These are phyloP conservation scores for Apodemia duryi DNA, from an alignment of 2,888 invertebrate species.

Conservation along the genomic window DNA sequence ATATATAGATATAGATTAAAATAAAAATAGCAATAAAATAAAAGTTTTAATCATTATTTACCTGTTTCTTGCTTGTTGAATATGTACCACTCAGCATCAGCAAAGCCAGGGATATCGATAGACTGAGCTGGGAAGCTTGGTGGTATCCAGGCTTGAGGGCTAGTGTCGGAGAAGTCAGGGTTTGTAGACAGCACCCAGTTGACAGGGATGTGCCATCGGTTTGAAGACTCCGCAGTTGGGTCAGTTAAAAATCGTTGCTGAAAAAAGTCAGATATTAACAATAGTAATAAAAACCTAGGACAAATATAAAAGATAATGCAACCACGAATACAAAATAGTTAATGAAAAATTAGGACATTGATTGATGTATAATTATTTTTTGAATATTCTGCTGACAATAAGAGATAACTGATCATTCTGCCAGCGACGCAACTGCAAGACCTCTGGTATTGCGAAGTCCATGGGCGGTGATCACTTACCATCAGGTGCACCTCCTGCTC, in stretches of 20 bases:
- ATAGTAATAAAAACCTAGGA: neutral
- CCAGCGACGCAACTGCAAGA: too few species aligned
- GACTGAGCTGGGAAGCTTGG: conserved; percentile 41
- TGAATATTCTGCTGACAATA: too few species aligned
- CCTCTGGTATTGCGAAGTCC: too few species aligned
- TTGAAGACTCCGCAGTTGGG: conserved; percentile 38
- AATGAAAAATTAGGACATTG: too few species aligned
- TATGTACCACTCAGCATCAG: conserved; percentile 76
- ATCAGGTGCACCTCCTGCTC: too few species aligned
- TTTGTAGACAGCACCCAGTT: conserved; percentile 69
- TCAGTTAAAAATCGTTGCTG: conserved; percentile 61
- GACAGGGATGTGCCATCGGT: conserved; percentile 77
- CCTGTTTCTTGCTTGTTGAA: conserved; percentile 80
- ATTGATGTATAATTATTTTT: too few species aligned
- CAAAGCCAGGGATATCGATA: conserved; percentile 45
- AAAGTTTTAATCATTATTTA: neutral
- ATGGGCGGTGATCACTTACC: too few species aligned
- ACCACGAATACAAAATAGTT: too few species aligned
- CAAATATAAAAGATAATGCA: too few species aligned
- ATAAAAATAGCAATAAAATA: too few species aligned
- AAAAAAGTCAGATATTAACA: conserved; percentile 13
- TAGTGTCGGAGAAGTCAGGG: conserved; percentile 66
- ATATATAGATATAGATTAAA: too few species aligned
- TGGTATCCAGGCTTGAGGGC: conserved; percentile 69
- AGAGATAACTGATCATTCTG: too few species aligned